A percentile compares a stretch with the other conserved stretches of the same genome.
Evolutionary conservation across 1,140 invertebrate genomes (phyloP).

Genomic region (Neodiprion pinetum): DNA sequence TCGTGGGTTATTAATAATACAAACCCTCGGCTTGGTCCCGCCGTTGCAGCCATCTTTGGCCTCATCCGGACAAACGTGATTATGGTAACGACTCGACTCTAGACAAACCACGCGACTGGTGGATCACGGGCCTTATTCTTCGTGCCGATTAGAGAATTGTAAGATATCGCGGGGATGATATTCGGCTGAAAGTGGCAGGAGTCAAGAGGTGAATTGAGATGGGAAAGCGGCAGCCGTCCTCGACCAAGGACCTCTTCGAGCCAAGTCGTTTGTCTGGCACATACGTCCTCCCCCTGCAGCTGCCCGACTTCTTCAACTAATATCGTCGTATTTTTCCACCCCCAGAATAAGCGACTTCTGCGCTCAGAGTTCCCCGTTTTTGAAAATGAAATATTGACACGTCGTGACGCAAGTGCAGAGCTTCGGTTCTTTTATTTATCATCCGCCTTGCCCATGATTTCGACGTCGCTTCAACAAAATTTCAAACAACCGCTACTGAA

Average conservation of each 20-base stretch:
- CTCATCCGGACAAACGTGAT: too few species aligned
- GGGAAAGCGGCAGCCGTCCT: neutral
- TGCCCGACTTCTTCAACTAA: neutral
- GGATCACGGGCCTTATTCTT: too few species aligned
- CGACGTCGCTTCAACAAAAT: too few species aligned
- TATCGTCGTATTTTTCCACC: neutral
- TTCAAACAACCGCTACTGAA: too few species aligned
- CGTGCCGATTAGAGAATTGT: too few species aligned
- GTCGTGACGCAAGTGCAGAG: too few species aligned
- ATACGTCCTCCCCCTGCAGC: neutral
- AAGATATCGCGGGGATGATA: neutral
- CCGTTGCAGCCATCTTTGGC: too few species aligned
- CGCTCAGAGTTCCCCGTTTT: too few species aligned
- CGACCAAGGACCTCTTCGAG: neutral
- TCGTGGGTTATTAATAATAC: neutral
- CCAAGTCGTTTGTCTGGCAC: constrained; percentile 4
- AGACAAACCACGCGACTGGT: neutral
- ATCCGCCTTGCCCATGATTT: too few species aligned
- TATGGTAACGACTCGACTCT: neutral
- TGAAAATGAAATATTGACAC: too few species aligned
- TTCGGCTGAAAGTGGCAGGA: neutral
- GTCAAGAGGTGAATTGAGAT: neutral
- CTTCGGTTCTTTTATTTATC: too few species aligned
- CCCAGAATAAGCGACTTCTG: neutral
- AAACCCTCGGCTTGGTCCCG: neutral